These are phyloP conservation scores for Loripinus fragilis DNA, from an alignment of 2,888 invertebrate species.

Conservation along the genomic window DNA sequence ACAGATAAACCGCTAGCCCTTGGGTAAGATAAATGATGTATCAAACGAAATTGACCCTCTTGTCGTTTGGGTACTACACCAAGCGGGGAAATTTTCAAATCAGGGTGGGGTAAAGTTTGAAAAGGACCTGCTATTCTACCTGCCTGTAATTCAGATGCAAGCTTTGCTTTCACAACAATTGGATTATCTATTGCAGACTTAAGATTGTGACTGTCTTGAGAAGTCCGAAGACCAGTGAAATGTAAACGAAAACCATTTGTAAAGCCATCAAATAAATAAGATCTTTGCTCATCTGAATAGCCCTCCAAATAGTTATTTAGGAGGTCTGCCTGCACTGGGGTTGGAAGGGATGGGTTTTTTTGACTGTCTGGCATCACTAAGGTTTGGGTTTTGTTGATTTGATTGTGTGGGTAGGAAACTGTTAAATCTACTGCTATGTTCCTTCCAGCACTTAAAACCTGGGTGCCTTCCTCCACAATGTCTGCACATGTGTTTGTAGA, in stretches of 20 bases:
- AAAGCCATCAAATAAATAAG: conserved; percentile 4
- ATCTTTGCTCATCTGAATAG: neutral
- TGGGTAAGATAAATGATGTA: conserved; percentile 43
- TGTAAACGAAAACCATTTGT: neutral
- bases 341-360: neutral
- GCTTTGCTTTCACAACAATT: neutral
- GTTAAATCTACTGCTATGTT: neutral
- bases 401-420: neutral
- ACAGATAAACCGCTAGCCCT: conserved; percentile 21
- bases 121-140: conserved; percentile 33
- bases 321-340: neutral
- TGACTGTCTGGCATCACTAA: neutral
- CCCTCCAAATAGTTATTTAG: neutral
- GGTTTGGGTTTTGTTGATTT: neutral
- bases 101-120: neutral
- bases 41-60: conserved; percentile 26
- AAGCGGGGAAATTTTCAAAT: conserved; percentile 31
- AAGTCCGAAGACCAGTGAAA: neutral
- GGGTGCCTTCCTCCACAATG: neutral
- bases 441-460: conserved; percentile 1
- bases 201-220: conserved; percentile 4
- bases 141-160: conserved; percentile 9
- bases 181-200: neutral
- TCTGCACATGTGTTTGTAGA: neutral
- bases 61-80: conserved; percentile 27